phyloP scores from a whole-genome alignment of 2,113 vertebrate species.

The Balaeniceps rex region DNA sequence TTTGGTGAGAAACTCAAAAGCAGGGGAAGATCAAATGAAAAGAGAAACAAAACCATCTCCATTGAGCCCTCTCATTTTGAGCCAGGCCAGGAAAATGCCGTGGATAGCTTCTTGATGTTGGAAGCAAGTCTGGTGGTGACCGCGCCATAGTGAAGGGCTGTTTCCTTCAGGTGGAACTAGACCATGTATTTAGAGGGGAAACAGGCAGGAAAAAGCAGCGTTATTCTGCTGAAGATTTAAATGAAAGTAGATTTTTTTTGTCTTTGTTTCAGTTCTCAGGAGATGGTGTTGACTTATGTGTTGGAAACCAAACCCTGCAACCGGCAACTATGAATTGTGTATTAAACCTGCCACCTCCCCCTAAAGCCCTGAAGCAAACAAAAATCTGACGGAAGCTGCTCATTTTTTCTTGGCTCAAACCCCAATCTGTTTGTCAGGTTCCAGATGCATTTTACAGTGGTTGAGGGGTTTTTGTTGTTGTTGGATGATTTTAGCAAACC shows the following conservation, averaged over 20 bases:
- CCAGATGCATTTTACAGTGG: neutral
- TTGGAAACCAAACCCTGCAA: slow-evolving; percentile 22
- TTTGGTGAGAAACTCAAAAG: neutral
- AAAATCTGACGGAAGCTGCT: neutral
- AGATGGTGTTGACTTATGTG: slow-evolving; percentile 7
- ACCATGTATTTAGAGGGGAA: neutral
- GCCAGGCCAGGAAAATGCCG: neutral
- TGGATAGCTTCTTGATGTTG: neutral
- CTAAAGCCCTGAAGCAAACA: slow-evolving; percentile 32
- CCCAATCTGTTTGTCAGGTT: slow-evolving; percentile 15
- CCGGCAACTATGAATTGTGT: neutral
- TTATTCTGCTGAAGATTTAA: neutral
- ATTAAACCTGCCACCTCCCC: neutral
- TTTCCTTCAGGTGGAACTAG: neutral
- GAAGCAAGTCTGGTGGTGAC: neutral
- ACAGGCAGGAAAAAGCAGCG: neutral
- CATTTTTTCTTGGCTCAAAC: neutral
- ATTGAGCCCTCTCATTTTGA: neutral
- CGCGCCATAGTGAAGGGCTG: accelerated
- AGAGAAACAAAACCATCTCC: neutral
- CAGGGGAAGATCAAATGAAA: neutral
- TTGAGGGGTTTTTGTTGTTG: neutral
- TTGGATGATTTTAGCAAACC: slow-evolving; percentile 7
- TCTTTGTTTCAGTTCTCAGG: slow-evolving; percentile 4
- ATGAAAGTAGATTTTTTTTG: slow-evolving; percentile 15